phyloP scores from a whole-genome alignment of 2,888 invertebrate genomes.

The Aspidiotus rigidus region DNA sequence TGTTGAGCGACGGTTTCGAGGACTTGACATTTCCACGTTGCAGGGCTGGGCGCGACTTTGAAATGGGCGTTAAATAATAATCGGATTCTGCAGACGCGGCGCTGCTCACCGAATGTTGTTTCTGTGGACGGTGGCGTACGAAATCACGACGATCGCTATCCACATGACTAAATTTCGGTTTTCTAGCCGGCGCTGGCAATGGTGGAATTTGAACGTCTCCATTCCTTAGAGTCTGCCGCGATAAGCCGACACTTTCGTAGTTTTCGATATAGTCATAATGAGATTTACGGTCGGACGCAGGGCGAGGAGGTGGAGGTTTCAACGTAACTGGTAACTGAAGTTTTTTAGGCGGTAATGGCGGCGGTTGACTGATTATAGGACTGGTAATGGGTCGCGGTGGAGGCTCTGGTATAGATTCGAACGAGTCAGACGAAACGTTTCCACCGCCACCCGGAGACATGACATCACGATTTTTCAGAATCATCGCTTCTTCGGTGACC shows the following conservation, averaged over 20 bases:
- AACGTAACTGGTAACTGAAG: conserved; percentile 50
- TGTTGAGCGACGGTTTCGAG: conserved; percentile 51
- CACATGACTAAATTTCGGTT: conserved; percentile 46
- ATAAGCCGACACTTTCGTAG: conserved; percentile 43
- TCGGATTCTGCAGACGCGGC: conserved; percentile 37
- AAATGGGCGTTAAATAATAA: conserved; percentile 56
- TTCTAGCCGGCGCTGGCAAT: conserved; percentile 53
- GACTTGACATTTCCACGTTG: background rate
- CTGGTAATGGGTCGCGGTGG: conserved; percentile 61
- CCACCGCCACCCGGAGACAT: conserved; percentile 14
- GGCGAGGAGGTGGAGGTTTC: conserved; percentile 56
- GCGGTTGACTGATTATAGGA: conserved; percentile 53
- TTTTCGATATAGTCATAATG: conserved; percentile 51
- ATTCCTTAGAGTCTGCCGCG: conserved; percentile 35
- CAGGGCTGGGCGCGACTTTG: conserved; percentile 37
- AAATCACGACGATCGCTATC: conserved; percentile 37
- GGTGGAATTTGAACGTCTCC: conserved; percentile 48
- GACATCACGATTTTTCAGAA: conserved; percentile 33
- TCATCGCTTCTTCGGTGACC: conserved; percentile 38
- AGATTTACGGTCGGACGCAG: conserved; percentile 41
- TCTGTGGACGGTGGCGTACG: conserved; percentile 45
- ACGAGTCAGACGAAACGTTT: conserved; percentile 30
- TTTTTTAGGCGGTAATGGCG: conserved; percentile 64
- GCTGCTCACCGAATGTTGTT: conserved; percentile 35
- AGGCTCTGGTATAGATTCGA: conserved; percentile 51